Evolutionary conservation across 2,888 invertebrate genomes (phyloP).

Genomic region (Steromphala cineraria): DNA sequence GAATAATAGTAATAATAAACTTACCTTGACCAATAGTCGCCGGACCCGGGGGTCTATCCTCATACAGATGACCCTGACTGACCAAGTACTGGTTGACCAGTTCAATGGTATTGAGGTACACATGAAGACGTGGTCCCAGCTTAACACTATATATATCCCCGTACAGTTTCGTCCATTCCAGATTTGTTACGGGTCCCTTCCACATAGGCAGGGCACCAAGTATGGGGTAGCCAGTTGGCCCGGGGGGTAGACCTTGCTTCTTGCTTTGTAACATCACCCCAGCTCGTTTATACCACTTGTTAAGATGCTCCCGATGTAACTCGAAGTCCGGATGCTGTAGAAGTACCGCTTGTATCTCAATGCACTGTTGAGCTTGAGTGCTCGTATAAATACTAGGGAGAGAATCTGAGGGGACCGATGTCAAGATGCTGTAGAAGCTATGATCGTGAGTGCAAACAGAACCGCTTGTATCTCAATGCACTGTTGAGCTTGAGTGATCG

Average conservation of each 20-base stretch:
- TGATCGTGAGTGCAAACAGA: too few species aligned
- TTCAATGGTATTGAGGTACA: constrained; percentile 39
- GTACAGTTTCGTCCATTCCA: constrained; percentile 35
- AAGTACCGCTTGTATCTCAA: too few species aligned
- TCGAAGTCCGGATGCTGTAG: too few species aligned
- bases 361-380: too few species aligned
- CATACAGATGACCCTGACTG: constrained; percentile 26
- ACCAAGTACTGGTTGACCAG: constrained; percentile 39
- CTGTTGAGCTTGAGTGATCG: too few species aligned
- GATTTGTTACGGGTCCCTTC: constrained; percentile 41
- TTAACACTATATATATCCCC: constrained; percentile 36
- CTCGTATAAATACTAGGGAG: too few species aligned
- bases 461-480: too few species aligned
- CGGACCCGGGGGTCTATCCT: constrained; percentile 39
- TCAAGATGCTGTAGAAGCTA: too few species aligned
- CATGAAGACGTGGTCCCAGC: constrained; percentile 34
- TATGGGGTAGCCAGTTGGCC: constrained; percentile 31
- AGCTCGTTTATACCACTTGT: too few species aligned
- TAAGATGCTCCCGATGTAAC: too few species aligned
- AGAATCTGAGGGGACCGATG: too few species aligned
- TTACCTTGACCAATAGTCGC: constrained; percentile 38
- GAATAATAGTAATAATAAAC: neutral
- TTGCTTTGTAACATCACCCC: too few species aligned
- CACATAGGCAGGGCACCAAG: constrained; percentile 33
- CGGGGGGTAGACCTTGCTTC: constrained; percentile 25